Conservation (phyloP, 2,113 vertebrate genomes). For the Tetrao urogallus region DNA sequence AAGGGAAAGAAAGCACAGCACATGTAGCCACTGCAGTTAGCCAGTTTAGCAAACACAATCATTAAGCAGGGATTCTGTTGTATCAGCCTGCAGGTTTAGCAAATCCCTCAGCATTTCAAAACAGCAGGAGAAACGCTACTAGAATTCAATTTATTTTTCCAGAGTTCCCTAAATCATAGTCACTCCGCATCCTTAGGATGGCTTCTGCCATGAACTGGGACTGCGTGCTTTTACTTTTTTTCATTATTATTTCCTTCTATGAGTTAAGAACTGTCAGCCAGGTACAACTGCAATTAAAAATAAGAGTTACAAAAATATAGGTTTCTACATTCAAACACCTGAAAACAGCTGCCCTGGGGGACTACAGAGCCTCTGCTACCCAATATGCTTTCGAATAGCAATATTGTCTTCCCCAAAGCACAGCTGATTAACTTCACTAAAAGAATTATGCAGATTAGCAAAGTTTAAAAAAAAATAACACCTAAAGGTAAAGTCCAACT, state of each 20-base stretch:
- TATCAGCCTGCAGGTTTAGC: constrained; percentile 4
- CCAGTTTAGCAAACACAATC: not conserved
- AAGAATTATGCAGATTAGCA: not conserved
- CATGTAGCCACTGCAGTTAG: not conserved
- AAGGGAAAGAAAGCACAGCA: not conserved
- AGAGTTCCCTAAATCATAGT: not conserved
- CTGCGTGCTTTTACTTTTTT: not conserved
- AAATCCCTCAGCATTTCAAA: constrained; percentile 44
- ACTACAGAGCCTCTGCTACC: not conserved
- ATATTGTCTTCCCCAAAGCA: not conserved
- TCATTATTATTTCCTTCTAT: not conserved
- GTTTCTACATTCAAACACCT: not conserved
- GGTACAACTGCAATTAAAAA: not conserved
- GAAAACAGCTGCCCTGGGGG: not conserved
- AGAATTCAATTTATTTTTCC: constrained; percentile 10
- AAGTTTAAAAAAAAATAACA: not conserved
- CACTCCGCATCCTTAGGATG: not conserved
- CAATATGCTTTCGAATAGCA: not conserved
- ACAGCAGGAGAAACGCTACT: not conserved
- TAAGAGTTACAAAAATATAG: not conserved
- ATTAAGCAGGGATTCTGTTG: constrained; percentile 2
- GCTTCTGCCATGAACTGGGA: not conserved
- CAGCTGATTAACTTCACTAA: not conserved
- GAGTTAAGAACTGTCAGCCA: not conserved
- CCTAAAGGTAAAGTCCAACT: not conserved